Conservation (phyloP, 2,888 invertebrate species). For the Cremastobaeus sp. region DNA sequence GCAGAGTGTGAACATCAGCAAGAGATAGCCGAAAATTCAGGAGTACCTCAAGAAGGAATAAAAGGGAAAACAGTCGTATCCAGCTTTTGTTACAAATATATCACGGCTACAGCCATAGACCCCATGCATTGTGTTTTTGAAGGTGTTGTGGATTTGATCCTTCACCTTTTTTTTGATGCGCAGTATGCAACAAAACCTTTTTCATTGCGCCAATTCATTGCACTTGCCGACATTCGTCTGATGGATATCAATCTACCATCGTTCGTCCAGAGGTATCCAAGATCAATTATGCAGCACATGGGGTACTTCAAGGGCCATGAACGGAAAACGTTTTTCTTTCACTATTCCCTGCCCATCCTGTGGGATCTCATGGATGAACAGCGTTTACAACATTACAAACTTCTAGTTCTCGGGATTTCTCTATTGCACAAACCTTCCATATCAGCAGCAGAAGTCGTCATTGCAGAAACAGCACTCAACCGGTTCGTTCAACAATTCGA, state of each 20-base stretch:
- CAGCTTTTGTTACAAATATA: background rate
- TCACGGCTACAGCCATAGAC: constrained; percentile 7
- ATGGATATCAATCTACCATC: constrained; percentile 5
- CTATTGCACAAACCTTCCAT: constrained; percentile 19
- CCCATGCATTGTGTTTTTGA: constrained; percentile 28
- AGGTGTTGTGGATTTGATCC: constrained; percentile 1
- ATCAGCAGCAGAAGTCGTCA: constrained; percentile 2
- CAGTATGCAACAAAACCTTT: background rate
- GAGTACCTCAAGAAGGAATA: background rate
- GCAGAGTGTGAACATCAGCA: background rate
- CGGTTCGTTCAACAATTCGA: constrained; percentile 5
- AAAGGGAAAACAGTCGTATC: constrained; percentile 14
- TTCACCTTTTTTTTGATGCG: constrained; percentile 6
- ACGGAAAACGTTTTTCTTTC: constrained; percentile 45
- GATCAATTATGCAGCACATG: constrained; percentile 42
- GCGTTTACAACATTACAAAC: constrained; percentile 34
- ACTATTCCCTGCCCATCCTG: constrained; percentile 39
- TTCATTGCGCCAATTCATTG: background rate
- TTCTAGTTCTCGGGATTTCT: constrained; percentile 34
- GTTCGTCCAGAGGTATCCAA: constrained; percentile 15
- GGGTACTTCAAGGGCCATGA: constrained; percentile 53
- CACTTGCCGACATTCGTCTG: constrained; percentile 4
- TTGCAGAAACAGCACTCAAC: constrained; percentile 6
- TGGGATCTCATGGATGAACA: constrained; percentile 14
- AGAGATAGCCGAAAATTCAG: background rate